These are phyloP conservation scores for Cyrtonyx montezumae DNA, from an alignment of 2,113 vertebrate species.

Conservation along the genomic window DNA sequence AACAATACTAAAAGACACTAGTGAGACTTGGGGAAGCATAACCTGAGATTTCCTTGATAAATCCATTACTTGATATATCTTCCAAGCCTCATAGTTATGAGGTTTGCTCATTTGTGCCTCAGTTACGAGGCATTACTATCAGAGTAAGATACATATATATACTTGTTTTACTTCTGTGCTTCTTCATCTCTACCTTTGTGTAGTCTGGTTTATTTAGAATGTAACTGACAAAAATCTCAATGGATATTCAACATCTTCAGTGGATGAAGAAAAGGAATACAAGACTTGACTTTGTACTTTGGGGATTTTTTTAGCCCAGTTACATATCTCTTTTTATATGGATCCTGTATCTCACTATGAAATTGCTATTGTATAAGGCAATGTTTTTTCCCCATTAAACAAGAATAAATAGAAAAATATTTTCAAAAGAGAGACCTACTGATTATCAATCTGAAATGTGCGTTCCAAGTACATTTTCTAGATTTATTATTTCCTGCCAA, in stretches of 20 bases:
- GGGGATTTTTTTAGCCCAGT: not conserved
- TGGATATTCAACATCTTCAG: not conserved
- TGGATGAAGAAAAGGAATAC: not conserved
- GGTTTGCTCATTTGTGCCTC: not conserved
- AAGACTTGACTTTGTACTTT: not conserved
- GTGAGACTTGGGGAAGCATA: not conserved
- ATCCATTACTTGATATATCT: rapidly evolving
- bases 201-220: not conserved
- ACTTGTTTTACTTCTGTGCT: not conserved
- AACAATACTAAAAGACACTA: not conserved
- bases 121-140: not conserved
- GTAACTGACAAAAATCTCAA: not conserved
- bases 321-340: not conserved
- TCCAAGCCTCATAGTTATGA: not conserved
- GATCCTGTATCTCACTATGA: not conserved
- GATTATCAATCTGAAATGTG: slow-evolving; percentile 33
- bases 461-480: slow-evolving; percentile 43
- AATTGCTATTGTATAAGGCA: slow-evolving; percentile 18
- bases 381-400: slow-evolving; percentile 24
- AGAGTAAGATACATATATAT: not conserved
- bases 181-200: not conserved
- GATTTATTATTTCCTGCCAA: slow-evolving; percentile 72
- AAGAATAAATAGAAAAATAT: slow-evolving; percentile 45
- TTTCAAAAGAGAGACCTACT: slow-evolving; percentile 53
- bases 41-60: not conserved